These are phyloP conservation scores for Drosophila ohnishii DNA, from an alignment of 1,140 invertebrate genomes.

Conservation along the genomic window DNA sequence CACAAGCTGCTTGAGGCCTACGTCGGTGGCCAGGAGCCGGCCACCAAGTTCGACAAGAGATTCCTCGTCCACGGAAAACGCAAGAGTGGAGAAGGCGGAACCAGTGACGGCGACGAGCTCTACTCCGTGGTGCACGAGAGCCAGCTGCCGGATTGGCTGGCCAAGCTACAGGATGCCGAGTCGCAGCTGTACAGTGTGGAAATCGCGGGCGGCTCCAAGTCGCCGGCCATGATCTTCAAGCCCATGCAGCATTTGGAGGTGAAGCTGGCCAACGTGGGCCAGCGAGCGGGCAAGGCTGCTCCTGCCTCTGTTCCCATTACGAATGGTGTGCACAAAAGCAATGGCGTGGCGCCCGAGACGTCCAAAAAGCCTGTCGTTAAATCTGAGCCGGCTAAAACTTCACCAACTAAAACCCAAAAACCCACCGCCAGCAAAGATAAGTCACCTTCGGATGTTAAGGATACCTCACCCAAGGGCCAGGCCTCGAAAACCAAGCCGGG, in stretches of 20 bases:
- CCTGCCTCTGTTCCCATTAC: background rate
- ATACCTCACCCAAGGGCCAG: constrained; percentile 50
- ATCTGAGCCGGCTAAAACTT: constrained; percentile 26
- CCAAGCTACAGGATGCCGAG: constrained; percentile 65
- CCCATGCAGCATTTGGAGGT: constrained; percentile 67
- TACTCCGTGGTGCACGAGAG: constrained; percentile 71
- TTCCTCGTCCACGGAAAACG: constrained; percentile 66
- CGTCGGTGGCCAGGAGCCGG: constrained; percentile 51
- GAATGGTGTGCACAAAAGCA: constrained; percentile 31
- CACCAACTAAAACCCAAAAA: constrained; percentile 9
- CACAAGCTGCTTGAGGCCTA: constrained; percentile 57
- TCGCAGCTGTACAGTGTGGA: constrained; percentile 73
- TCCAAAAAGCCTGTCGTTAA: constrained; percentile 22
- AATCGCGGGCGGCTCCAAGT: constrained; percentile 68
- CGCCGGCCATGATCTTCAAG: constrained; percentile 63
- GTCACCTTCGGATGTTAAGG: constrained; percentile 21
- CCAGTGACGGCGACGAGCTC: constrained; percentile 34
- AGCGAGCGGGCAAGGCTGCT: constrained; percentile 11
- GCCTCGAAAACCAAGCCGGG: constrained; percentile 38
- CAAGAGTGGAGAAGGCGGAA: constrained; percentile 5
- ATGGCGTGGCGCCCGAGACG: constrained; percentile 26
- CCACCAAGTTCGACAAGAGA: constrained; percentile 59
- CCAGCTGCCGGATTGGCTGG: constrained; percentile 67
- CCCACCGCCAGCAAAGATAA: constrained; percentile 29
- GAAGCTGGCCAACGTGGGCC: constrained; percentile 39